Base-by-base conservation (phyloP, 2,888 invertebrate genomes). In the Chirona hameri region DNA sequence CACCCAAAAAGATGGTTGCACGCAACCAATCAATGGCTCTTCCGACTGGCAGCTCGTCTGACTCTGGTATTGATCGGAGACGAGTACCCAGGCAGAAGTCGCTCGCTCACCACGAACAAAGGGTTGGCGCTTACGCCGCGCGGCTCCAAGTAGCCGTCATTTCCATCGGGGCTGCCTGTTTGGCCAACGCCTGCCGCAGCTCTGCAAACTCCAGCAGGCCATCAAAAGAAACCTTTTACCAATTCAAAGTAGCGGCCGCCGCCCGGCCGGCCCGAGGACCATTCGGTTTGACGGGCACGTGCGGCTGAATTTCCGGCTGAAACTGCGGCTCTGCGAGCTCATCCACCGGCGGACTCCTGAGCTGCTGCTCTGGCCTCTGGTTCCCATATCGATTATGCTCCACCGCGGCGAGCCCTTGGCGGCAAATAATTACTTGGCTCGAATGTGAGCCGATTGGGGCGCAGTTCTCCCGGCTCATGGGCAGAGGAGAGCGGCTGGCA, bases 11-110 rank as follows among this genome's bases (percentile, higher is more conserved):
- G 76, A 39, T 76, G 76, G 76, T 76, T 76, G 76, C 76, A 76
- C 76, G 76, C 76, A 76, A 46, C 76, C 76, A 76, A 76, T 76
- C 76, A 76, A 76, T 76, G 76, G 76, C 46, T 24, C 46, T 76
- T 39, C 24, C 24, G 39, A 10, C 24, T 10, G 24, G 21, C 76
- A 76, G 76, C 21, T 39, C 27, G 76, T 46, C 76, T 18, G 14
- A 39, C 76, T 46, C 76, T 10, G 76, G 76, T 76, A 76, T 76
- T 76, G 76, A 76, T 76, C 76, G 27, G 76, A 10, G 5, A 18
- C 72, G 21, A 21, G 18, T 18, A 31, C 72, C 15, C 24, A 21
- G 46, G 24, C 39, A 15, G n/a, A 46, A 24, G 39, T 46, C 76
- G 52, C 15, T 52, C 46, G 12, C 39, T 4, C 39, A 24, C 46